These are phyloP conservation scores for Melipona beecheii DNA, from an alignment of 2,888 invertebrate species.

Conservation along the genomic window DNA sequence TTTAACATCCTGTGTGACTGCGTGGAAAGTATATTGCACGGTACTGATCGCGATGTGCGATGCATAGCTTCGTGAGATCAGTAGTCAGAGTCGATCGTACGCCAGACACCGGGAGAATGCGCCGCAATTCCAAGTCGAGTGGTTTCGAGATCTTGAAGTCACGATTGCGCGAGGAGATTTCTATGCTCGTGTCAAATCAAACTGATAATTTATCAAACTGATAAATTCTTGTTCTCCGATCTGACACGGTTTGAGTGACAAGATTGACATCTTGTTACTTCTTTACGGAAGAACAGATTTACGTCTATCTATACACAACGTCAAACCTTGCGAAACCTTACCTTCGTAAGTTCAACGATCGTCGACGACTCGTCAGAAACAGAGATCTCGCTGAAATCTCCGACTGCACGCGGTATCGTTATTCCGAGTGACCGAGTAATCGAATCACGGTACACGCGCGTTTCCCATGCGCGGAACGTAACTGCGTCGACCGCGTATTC, in stretches of 20 bases:
- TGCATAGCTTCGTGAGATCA: background rate
- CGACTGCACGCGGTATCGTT: background rate
- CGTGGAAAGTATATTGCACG: background rate
- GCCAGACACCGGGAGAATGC: background rate
- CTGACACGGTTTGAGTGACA: too few relatives aligned
- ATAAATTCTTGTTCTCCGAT: too few relatives aligned
- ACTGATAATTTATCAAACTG: too few relatives aligned
- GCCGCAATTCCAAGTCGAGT: too few relatives aligned
- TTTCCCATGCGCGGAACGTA: conserved; percentile 13
- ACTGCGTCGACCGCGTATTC: conserved; percentile 17
- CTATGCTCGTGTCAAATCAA: too few relatives aligned
- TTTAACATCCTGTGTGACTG: background rate
- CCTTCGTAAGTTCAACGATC: too few relatives aligned
- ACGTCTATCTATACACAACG: too few relatives aligned
- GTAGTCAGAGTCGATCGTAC: background rate
- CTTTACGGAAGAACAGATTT: too few relatives aligned
- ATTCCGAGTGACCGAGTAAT: conserved; percentile 26
- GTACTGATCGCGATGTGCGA: background rate
- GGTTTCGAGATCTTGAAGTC: too few relatives aligned
- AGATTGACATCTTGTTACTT: too few relatives aligned
- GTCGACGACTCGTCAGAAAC: background rate
- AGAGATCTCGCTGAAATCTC: background rate
- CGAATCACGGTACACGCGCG: conserved; percentile 4
- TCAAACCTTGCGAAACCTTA: background rate
- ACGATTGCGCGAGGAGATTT: too few relatives aligned